Evolutionary conservation across 2,797 vertebrate genomes (phyloP).

Genomic region (Cheirogaleus major): DNA sequence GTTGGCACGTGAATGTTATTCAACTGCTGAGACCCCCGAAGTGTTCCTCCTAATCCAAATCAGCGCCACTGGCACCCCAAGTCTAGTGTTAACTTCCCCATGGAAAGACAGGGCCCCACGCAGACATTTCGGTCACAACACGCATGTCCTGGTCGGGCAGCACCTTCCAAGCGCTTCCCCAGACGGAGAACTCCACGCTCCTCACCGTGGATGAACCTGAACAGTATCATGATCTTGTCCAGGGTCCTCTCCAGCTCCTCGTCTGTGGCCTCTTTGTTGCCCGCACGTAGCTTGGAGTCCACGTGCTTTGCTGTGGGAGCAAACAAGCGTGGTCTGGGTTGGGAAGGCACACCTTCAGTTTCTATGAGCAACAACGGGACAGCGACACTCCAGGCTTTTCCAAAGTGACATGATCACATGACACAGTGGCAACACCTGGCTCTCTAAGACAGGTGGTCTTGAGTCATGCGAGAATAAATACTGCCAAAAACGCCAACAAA

Average conservation of each 20-base stretch:
- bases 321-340: not conserved
- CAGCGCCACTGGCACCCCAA: not conserved
- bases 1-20: accelerated
- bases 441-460: not conserved
- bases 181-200: accelerated
- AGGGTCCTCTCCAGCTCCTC: conserved; percentile 90
- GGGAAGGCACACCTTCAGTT: not conserved
- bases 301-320: conserved; percentile 87
- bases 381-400: not conserved
- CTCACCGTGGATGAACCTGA: conserved; percentile 91
- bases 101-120: not conserved
- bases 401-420: not conserved
- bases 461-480: not conserved
- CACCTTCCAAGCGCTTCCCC: not conserved
- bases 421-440: not conserved
- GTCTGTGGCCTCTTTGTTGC: conserved; percentile 91
- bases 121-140: too few relatives aligned
- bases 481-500: not conserved
- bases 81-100: not conserved
- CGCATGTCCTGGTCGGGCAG: not conserved
- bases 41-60: not conserved
- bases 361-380: not conserved
- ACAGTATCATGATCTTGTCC: conserved; percentile 92
- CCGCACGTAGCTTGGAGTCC: conserved; percentile 89
- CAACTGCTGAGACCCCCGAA: not conserved